Evolutionary conservation across 2,797 vertebrate genomes (phyloP).

Genomic region (Dendrocincla fuliginosa): DNA sequence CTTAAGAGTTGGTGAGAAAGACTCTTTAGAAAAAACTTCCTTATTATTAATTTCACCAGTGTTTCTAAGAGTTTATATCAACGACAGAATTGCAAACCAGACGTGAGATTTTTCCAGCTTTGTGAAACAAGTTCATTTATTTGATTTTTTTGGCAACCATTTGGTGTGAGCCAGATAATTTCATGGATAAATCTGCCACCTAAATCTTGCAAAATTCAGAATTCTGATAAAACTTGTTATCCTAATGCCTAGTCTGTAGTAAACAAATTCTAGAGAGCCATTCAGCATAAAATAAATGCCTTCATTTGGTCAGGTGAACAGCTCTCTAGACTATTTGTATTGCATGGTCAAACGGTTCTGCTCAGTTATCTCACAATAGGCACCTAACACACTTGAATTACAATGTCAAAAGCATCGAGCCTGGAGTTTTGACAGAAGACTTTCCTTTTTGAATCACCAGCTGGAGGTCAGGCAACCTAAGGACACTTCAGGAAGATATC

Average conservation of each 20-base stretch:
- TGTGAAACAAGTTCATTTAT: not conserved
- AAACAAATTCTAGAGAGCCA: not conserved
- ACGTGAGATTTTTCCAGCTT: not conserved
- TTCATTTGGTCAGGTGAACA: not conserved
- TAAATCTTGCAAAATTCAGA: not conserved
- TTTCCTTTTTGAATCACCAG: not conserved
- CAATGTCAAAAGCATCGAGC: not conserved
- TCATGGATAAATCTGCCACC: not conserved
- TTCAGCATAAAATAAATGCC: not conserved
- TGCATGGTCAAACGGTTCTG: not conserved
- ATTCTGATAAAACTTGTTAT: not conserved
- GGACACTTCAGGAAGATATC: not conserved
- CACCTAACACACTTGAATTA: not conserved
- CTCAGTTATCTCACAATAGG: rapidly evolving
- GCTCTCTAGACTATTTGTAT: not conserved
- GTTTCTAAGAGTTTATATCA: not conserved
- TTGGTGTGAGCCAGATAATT: not conserved
- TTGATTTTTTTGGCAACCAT: not conserved
- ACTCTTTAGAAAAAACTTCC: not conserved
- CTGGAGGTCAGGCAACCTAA: not conserved
- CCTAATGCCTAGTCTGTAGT: not conserved
- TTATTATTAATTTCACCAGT: not conserved
- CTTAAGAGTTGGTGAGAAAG: not conserved
- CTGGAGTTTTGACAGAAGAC: not conserved
- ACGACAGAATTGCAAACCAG: not conserved